A percentile compares a stretch with the other conserved stretches of the same genome.
phyloP scores from a whole-genome alignment of 2,113 vertebrate genomes.

The Ailurus styani region DNA sequence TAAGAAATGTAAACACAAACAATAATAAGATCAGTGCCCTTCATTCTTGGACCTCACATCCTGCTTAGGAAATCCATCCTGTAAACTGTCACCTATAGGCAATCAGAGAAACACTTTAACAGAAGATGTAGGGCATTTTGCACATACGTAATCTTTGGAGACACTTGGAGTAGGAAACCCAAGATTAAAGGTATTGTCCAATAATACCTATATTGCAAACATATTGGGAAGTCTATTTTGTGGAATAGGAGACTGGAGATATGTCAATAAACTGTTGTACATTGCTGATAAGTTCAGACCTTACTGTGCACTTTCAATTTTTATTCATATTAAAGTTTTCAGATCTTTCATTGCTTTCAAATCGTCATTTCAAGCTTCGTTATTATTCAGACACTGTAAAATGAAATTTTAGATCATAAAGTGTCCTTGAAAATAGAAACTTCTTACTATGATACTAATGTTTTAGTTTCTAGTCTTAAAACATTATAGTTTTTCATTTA shows the following conservation, averaged over 20 bases:
- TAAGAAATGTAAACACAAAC: not conserved
- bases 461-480: slow-evolving; percentile 62
- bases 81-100: not conserved
- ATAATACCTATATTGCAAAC: not conserved
- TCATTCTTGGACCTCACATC: not conserved
- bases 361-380: slow-evolving; percentile 25
- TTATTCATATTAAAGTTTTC: slow-evolving; percentile 38
- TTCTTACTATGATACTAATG: slow-evolving; percentile 50
- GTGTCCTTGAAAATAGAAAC: slow-evolving; percentile 54
- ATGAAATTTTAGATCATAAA: slow-evolving; percentile 59
- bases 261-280: not conserved
- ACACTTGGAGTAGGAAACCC: not conserved
- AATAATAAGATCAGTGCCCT: not conserved
- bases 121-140: not conserved
- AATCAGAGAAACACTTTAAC: not conserved
- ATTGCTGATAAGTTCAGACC: not conserved
- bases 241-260: not conserved
- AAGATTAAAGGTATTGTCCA: not conserved
- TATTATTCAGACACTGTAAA: slow-evolving; percentile 46
- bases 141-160: not conserved
- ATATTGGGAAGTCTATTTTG: not conserved
- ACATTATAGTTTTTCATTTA: slow-evolving; percentile 66
- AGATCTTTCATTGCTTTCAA: slow-evolving; percentile 32
- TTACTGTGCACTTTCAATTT: slow-evolving; percentile 6
- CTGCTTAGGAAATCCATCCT: not conserved